Evolutionary conservation across 2,113 vertebrate species (phyloP).

Genomic region (Trogon melanurus): DNA sequence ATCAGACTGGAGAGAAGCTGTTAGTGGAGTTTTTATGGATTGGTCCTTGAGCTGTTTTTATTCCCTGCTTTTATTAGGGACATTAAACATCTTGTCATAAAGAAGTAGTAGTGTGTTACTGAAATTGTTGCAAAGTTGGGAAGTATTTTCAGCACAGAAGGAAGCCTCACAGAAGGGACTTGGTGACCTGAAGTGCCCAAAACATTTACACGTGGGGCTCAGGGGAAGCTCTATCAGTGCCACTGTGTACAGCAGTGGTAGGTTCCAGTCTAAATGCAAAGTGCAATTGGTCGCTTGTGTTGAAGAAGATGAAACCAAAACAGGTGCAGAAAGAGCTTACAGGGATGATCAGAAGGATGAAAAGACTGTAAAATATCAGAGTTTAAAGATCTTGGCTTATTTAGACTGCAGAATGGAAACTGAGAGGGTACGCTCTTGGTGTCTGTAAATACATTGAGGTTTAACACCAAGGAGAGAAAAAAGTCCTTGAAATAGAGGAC

Average conservation of each 20-base stretch:
- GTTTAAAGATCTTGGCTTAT: neutral
- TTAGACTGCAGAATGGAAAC: neutral
- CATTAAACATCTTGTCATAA: constrained; percentile 20
- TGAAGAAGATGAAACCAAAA: neutral
- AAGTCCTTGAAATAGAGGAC: neutral
- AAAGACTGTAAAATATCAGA: neutral
- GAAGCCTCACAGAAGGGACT: neutral
- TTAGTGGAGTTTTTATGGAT: constrained; percentile 14
- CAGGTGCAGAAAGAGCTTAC: neutral
- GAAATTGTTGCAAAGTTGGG: neutral
- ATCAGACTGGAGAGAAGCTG: neutral
- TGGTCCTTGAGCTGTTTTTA: constrained; percentile 13
- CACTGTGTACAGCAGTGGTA: neutral
- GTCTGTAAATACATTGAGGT: neutral
- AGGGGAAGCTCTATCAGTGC: neutral
- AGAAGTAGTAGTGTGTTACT: neutral
- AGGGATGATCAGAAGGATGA: neutral
- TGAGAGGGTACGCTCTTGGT: neutral
- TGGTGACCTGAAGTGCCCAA: neutral
- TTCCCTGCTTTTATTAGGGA: constrained; percentile 1
- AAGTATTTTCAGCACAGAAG: neutral
- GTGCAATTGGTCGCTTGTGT: neutral
- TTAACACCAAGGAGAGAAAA: neutral
- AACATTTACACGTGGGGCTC: neutral
- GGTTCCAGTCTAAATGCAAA: neutral